phyloP scores from a whole-genome alignment of 2,113 vertebrate species.

The Glaucomys volans region DNA sequence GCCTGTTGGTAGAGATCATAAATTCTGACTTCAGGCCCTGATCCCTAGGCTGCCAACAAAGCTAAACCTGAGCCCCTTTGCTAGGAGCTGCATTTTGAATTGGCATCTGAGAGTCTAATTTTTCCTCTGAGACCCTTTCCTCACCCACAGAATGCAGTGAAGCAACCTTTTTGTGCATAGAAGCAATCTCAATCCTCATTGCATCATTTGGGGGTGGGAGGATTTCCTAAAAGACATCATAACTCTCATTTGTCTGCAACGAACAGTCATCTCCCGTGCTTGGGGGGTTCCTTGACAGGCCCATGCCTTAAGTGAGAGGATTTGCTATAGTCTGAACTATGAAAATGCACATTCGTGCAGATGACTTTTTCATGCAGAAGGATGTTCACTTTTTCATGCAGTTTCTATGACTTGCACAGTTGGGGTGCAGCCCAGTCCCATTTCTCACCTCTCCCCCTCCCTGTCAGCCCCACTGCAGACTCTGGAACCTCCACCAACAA shows the following conservation, averaged over 20 bases:
- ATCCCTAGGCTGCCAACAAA: background rate
- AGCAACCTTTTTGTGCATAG: background rate
- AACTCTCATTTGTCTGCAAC: background rate
- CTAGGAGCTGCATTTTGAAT: background rate
- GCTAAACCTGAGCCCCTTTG: background rate
- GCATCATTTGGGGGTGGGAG: background rate
- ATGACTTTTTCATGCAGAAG: too few species aligned
- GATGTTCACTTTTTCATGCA: too few species aligned
- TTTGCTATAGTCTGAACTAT: background rate
- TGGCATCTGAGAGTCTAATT: background rate
- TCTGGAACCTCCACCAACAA: background rate
- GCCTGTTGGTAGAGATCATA: conserved; percentile 75
- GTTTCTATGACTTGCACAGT: background rate
- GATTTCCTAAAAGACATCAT: conserved; percentile 10
- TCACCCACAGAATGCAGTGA: background rate
- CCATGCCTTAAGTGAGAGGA: background rate
- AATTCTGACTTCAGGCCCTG: conserved; percentile 70
- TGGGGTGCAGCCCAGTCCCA: rapidly evolving
- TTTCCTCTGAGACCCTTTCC: background rate
- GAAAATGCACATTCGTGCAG: background rate
- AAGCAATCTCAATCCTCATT: background rate
- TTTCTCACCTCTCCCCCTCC: background rate
- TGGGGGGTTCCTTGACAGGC: background rate
- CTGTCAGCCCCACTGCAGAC: background rate
- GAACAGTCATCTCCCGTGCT: too few species aligned